Percentiles rank a stretch among this genome's conserved stretches.
phyloP scores from a whole-genome alignment of 2,888 invertebrate species.

The Oxycera nigricornis region DNA sequence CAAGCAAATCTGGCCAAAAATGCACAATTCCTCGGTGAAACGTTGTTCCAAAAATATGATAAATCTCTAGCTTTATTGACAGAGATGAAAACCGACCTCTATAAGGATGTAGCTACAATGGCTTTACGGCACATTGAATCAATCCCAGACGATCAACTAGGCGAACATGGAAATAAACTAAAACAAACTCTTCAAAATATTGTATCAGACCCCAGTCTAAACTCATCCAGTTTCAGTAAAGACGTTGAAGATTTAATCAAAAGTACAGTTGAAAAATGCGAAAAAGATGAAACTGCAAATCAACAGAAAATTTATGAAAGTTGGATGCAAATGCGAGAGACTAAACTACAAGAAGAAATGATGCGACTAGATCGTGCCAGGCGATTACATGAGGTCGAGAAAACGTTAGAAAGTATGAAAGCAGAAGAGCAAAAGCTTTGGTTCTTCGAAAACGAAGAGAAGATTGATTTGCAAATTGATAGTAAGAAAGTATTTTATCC shows the following conservation, averaged over 20 bases:
- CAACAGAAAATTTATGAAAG: slow-evolving; percentile 64
- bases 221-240: slow-evolving; percentile 51
- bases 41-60: slow-evolving; percentile 72
- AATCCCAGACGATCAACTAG: slow-evolving; percentile 47
- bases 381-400: slow-evolving; percentile 66
- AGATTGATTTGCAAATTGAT: slow-evolving; percentile 75
- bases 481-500: slow-evolving; percentile 64
- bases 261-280: slow-evolving; percentile 55
- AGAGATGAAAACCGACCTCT: neutral
- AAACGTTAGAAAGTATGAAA: slow-evolving; percentile 62
- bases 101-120: slow-evolving; percentile 23
- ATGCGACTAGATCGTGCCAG: slow-evolving; percentile 63
- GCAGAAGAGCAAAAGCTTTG: slow-evolving; percentile 71
- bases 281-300: slow-evolving; percentile 58
- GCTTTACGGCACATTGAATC: slow-evolving; percentile 50
- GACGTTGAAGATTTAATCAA: slow-evolving; percentile 53
- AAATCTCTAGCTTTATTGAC: slow-evolving; percentile 56
- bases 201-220: slow-evolving; percentile 55
- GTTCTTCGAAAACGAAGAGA: slow-evolving; percentile 84
- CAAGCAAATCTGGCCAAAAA: slow-evolving; percentile 63
- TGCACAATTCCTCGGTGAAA: slow-evolving; percentile 71
- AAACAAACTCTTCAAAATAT: slow-evolving; percentile 57
- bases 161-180: slow-evolving; percentile 58
- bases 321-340: slow-evolving; percentile 68
- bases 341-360: slow-evolving; percentile 68